phyloP scores from a whole-genome alignment of 2,888 invertebrate species.

The Dicycla oo region DNA sequence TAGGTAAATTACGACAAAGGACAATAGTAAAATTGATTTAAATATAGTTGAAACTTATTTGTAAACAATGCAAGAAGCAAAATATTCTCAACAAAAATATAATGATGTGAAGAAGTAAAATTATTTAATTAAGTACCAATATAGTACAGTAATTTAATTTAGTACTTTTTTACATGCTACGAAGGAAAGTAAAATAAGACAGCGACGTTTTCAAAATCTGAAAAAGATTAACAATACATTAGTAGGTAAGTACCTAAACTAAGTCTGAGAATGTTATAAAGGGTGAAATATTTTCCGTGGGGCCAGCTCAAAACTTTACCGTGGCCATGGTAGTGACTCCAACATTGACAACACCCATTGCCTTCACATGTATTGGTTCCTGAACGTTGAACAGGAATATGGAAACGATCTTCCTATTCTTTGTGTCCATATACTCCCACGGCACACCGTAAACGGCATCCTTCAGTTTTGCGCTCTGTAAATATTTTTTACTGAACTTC shows the following conservation, averaged over 20 bases:
- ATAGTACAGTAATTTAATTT: too few relatives aligned
- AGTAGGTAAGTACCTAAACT: background rate
- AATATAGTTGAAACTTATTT: background rate
- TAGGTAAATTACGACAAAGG: background rate
- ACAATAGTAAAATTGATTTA: background rate
- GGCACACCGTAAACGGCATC: conserved; percentile 70
- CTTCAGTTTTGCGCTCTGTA: conserved; percentile 68
- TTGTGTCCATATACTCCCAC: conserved; percentile 72
- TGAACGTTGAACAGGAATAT: conserved; percentile 69
- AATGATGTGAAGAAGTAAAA: background rate
- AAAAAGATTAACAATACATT: conserved; percentile 35
- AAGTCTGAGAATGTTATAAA: background rate
- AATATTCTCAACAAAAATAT: background rate
- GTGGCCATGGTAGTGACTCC: conserved; percentile 73
- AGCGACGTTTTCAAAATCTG: conserved; percentile 69
- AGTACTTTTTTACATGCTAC: conserved; percentile 19
- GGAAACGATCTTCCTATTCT: conserved; percentile 61
- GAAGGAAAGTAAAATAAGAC: conserved; percentile 65
- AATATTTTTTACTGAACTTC: background rate
- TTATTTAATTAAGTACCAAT: background rate
- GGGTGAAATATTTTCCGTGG: background rate
- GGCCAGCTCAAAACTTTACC: conserved; percentile 48
- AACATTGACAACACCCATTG: conserved; percentile 66
- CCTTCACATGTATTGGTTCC: conserved; percentile 67
- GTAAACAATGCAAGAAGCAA: background rate